phyloP scores from a whole-genome alignment of 1,140 invertebrate species.

The Stegodyphus dumicola region DNA sequence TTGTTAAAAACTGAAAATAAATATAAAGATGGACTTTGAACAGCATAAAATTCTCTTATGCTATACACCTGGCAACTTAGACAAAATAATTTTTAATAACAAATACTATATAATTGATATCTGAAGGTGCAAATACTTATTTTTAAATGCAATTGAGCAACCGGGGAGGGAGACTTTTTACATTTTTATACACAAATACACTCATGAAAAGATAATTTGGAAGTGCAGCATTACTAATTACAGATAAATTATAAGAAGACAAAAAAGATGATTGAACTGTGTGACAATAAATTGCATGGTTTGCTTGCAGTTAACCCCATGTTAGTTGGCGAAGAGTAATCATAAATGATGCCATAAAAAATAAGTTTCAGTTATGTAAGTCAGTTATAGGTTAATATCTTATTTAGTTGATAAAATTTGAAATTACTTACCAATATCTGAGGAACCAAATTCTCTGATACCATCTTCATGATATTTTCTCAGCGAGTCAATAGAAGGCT shows the following conservation, averaged over 20 bases:
- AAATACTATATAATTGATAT: too few species aligned
- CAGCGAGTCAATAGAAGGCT: conserved; percentile 59
- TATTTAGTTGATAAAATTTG: conserved; percentile 11
- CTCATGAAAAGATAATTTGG: neutral
- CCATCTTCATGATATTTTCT: conserved; percentile 65
- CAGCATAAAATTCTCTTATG: too few species aligned
- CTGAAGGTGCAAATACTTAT: too few species aligned
- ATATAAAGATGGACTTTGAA: too few species aligned
- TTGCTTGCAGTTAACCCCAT: neutral
- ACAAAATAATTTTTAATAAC: too few species aligned
- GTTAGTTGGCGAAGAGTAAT: neutral
- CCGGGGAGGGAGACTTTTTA: too few species aligned
- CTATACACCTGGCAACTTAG: too few species aligned
- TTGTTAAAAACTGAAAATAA: too few species aligned
- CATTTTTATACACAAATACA: too few species aligned
- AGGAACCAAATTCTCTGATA: conserved; percentile 62
- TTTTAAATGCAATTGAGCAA: too few species aligned
- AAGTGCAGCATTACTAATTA: neutral
- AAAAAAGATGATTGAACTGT: neutral
- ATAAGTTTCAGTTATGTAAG: neutral
- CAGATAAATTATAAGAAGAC: neutral
- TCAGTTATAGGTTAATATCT: neutral
- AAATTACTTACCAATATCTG: conserved; percentile 61
- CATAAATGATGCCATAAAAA: neutral
- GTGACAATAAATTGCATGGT: neutral